Conservation (phyloP, 2,888 invertebrate species). For the Leptothorax acervorum region DNA sequence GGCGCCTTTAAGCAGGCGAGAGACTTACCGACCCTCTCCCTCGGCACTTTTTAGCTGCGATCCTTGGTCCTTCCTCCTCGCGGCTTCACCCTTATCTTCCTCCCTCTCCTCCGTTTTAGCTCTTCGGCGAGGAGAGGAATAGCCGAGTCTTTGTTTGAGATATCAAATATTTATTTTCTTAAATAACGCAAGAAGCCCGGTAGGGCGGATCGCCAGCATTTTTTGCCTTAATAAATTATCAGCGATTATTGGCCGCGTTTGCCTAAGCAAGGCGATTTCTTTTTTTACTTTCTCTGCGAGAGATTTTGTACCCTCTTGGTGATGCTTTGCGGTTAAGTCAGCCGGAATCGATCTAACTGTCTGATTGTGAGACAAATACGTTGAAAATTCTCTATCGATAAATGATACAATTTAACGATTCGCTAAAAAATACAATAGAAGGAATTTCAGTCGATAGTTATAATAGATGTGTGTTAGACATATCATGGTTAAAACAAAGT, state of each 20-base stretch:
- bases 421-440: background rate
- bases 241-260: constrained; percentile 78
- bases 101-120: constrained; percentile 43
- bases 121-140: constrained; percentile 52
- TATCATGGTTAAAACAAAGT: background rate
- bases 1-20: constrained; percentile 68
- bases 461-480: background rate
- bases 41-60: constrained; percentile 75
- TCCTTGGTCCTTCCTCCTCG: constrained; percentile 68
- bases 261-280: constrained; percentile 56
- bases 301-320: constrained; percentile 40
- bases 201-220: constrained; percentile 68
- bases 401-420: background rate
- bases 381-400: background rate
- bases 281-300: background rate
- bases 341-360: constrained; percentile 48
- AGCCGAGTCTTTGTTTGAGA: constrained; percentile 76
- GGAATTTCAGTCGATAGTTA: constrained; percentile 1
- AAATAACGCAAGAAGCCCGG: constrained; percentile 73
- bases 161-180: constrained; percentile 81
- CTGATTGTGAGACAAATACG: constrained; percentile 8
- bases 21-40: constrained; percentile 72
- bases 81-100: constrained; percentile 57
- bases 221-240: constrained; percentile 79
- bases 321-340: constrained; percentile 30